Conservation (phyloP, 2,113 vertebrate species). For the Strigops habroptila region DNA sequence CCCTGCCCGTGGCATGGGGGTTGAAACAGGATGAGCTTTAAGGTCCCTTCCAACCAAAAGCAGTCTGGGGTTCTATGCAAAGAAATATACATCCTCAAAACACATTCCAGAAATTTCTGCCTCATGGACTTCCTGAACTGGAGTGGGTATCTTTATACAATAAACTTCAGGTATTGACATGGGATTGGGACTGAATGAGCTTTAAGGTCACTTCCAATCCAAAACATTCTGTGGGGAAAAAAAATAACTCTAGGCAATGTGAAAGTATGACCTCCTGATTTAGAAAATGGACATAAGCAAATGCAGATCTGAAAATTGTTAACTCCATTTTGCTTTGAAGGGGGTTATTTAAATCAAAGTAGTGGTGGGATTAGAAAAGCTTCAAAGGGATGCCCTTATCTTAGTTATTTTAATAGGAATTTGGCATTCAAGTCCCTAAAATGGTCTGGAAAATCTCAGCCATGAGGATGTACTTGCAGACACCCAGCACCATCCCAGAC, state of each 20-base stretch:
- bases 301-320: neutral
- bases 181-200: neutral
- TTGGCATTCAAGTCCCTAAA: neutral
- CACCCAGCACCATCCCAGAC: neutral
- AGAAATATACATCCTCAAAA: neutral
- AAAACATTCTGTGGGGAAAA: neutral
- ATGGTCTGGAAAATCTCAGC: neutral
- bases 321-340: neutral
- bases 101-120: neutral
- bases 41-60: neutral
- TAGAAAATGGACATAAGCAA: neutral
- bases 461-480: neutral
- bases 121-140: neutral
- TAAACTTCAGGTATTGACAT: neutral
- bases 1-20: neutral
- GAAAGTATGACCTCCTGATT: rapidly evolving
- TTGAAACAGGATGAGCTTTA: neutral
- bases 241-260: too few species aligned
- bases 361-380: neutral
- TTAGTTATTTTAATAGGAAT: neutral
- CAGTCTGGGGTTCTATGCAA: neutral
- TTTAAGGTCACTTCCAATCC: neutral
- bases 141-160: neutral
- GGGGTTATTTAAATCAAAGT: neutral
- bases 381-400: neutral